Evolutionary conservation across 2,888 invertebrate species (phyloP), one percentile per base, ranked within the genome.

Genomic region (Hedychridium roseum): DNA sequence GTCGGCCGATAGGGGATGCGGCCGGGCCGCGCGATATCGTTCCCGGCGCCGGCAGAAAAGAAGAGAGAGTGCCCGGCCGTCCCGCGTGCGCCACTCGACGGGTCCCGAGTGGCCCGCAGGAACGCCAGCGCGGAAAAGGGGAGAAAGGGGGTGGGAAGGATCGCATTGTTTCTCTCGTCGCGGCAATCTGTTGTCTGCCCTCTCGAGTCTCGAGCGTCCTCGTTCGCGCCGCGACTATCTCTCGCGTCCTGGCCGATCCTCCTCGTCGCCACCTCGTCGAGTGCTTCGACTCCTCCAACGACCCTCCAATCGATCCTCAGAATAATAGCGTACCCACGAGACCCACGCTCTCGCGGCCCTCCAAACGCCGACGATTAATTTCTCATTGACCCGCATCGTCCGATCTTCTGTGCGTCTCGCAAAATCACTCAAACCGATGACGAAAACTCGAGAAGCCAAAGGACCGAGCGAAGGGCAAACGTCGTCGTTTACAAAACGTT

Each of bases 121-220:
- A 17, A 28, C 34, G 41, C 32, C 17, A 36, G 16, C 16, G 17
- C 11, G 11, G 16, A 17, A 11, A 14, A 30, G 28, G 21, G 39
- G 40, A 41, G 35, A 23, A 38, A 32, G 45, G 44, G 27, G 37
- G 6, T n/a, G n/a, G 23, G 30, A 42, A 48, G 41, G 43, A 52
- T 56, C 55, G 66, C 60, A 73, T 75, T 75, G 75, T 76, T 74
- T 76, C 71, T 68, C 66, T 60, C 65, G 63, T 68, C 64, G 66
- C 62, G 64, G 70, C 73, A 74, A 74, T 77, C 71, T 73, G 73
- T 73, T 73, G 71, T 71, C 64, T 71, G 68, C 53, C 64, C 74
- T 74, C 76, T 78, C 71, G 71, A 76, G 64, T 76, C 73, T 6
- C n/a, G 66, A 73, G 71, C 61, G 67, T 69, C 67, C 74, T 74